Base-by-base conservation (phyloP, 2,113 vertebrate genomes). In the Xiphophorus maculatus region DNA sequence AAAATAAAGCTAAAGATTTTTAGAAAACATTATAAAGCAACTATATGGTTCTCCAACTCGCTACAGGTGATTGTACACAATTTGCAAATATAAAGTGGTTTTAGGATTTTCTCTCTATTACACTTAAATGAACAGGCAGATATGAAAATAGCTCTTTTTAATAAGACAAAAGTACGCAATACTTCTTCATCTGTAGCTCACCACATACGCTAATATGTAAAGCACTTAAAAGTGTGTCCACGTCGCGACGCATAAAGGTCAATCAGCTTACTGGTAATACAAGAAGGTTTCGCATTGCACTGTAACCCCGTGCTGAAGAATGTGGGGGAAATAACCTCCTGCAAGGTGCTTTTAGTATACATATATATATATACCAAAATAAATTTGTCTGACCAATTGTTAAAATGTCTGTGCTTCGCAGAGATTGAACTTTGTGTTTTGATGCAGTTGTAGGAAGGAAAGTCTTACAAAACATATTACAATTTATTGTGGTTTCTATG, bases 41-140 rank as follows among this genome's bases (percentile, higher is more conserved):
- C 72, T 87, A 86, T 87, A 88, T 85, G 88, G 84, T 84, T 91
- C 74, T 82, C 51, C 74, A 86, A 84, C 71, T 76, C 8, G 8
- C 84, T 79, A 83, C 66, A 77, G 61, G 82, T 84, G 58, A 87
- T 83, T 58, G 71, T 80, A 84, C 71, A 84, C 30, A 68, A 76
- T 80, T 77, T 76, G 64, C 22, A 82, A 88, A 88, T 83, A 89
- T 84, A 81, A 83, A 91, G 87, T 91, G 87, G 85, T 90, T 92
- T 81, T 84, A 29, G 76, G 15, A 69, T 68, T 70, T 61, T 58
- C 79, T 82, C n/a, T 0, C 54, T 73, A 25, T 54, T 11, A 25
- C 13, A 61, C 14, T 74, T 62, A 77, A 79, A 87, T 75, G 73
- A 86, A 84, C 81, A 42, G 40, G 60, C 68, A 1, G 30, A 80